These are phyloP conservation scores for Machimus rusticus DNA, from an alignment of 2,888 invertebrate genomes.

Conservation along the genomic window DNA sequence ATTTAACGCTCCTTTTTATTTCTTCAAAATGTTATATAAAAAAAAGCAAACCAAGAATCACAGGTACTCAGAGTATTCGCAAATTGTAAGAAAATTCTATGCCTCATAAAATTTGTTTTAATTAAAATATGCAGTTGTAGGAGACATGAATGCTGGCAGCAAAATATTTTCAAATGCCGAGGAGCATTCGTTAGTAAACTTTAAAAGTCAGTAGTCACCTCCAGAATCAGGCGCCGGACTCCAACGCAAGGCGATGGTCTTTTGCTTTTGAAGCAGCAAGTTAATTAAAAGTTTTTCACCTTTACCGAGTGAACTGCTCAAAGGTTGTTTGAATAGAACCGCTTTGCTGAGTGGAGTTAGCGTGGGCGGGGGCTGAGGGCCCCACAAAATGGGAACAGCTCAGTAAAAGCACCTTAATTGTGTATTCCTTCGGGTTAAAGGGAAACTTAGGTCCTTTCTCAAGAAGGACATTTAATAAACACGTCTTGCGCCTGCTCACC, in stretches of 20 bases:
- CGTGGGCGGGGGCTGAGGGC: not conserved
- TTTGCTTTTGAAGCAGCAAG: not conserved
- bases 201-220: not conserved
- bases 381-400: not conserved
- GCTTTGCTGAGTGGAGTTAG: not conserved
- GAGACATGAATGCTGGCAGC: not conserved
- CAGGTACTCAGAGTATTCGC: not conserved
- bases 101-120: not conserved
- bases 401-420: not conserved
- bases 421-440: not conserved
- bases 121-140: not conserved
- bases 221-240: not conserved
- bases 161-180: not conserved
- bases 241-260: not conserved
- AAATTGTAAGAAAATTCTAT: not conserved
- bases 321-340: not conserved
- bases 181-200: not conserved
- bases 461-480: not conserved
- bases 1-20: not conserved
- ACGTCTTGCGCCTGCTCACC: not conserved
- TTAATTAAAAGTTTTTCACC: not conserved
- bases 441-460: not conserved
- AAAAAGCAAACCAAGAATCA: not conserved
- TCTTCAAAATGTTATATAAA: not conserved
- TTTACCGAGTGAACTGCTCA: not conserved